Evolutionary conservation across 2,888 invertebrate species (phyloP), one percentile per base, ranked within the genome.

Genomic region (Eustalomyia histrio): DNA sequence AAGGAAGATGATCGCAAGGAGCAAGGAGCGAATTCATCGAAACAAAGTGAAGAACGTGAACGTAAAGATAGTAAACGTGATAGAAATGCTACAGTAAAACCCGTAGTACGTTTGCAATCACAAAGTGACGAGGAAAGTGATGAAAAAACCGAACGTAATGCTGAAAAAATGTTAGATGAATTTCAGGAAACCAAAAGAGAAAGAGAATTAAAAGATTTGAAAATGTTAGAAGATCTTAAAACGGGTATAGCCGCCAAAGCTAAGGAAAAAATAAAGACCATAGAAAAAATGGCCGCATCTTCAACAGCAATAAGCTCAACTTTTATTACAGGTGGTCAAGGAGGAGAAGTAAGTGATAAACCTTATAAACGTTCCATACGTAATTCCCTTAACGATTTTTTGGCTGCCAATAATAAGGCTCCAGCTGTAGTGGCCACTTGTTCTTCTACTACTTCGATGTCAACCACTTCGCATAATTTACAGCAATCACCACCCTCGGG

Each of bases 191-290:
- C 93, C 61, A 93, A 93, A 75, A 93, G 94, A 50, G 93, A 88
- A 21, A 87, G 93, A 67, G 91, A 93, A 64, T 93, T 94, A 83
- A 94, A 93, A 85, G 95, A 95, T 86, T 88, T 95, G 83, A 92
- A 93, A 85, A 93, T 94, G 86, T 89, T 95, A 82, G 94, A 95
- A 86, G 91, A 93, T 81, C 88, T 94, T 9, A 94, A 94, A 85
- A 92, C 93, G 84, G 93, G 93, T 83, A 89, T 93, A 88, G 92
- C 95, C 73, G 92, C 94, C 80, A 95, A 95, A 89, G 95, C 95
- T 1, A 94, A 94, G 85, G 95, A 94, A 87, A 90, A 90, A 83
- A 90, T 90, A 21, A 89, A 88, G 79, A 91, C 92, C 2, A 89
- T 94, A 73, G 93, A 94, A 81, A 93, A 93, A 86, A 87, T 89